Evolutionary conservation across 2,113 vertebrate species (phyloP), one percentile per base, ranked within the genome.

Genomic region (Silurus glanis): DNA sequence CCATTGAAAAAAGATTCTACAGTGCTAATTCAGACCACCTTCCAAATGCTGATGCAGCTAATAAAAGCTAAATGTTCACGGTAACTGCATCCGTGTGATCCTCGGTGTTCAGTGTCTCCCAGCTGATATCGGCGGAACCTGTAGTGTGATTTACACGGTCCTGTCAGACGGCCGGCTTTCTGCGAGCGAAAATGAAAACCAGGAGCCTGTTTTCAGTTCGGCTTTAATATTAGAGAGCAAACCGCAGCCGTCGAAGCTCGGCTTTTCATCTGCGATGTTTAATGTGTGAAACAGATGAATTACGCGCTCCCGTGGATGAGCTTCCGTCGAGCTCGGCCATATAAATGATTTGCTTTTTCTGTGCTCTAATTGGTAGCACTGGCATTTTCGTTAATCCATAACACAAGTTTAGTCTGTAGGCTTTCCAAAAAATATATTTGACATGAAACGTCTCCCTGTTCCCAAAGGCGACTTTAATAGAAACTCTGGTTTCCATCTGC

Each of bases 21-120:
- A 6, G 59, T 64, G 80, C 5, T n/a, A 66, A 82, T 53, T 82
- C 53, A 25, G 12, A 19, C 9, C 0, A 49, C 23, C 13, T 37
- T 37, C 37, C 37, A 37, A 37, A 25, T 25, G 49, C 17, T 21
- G 12, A 61, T 14, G 19, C 53, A 78, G 51, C 58, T 55, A 72
- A 75, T 56, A 85, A 53, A 61, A 59, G 37, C 37, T 37, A 37
- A 37, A 37, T 37, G 37, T 37, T 37, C 37, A 37, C 37, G 37
- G 37, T 37, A 74, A 67, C 19, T 9, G 49, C n/a, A n/a, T 83
- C 62, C 10, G 2, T 25, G 69, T 64, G 71, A 88, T 67, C 37
- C 37, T 82, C 84, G 69, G 88, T 88, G 84, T 86, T 88, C 83
- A 89, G 75, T 10, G 90, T 84, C 71, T 0, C 83, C 83, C 89